Conservation (phyloP, 2,888 invertebrate genomes). For the Cartodere bifasciata region DNA sequence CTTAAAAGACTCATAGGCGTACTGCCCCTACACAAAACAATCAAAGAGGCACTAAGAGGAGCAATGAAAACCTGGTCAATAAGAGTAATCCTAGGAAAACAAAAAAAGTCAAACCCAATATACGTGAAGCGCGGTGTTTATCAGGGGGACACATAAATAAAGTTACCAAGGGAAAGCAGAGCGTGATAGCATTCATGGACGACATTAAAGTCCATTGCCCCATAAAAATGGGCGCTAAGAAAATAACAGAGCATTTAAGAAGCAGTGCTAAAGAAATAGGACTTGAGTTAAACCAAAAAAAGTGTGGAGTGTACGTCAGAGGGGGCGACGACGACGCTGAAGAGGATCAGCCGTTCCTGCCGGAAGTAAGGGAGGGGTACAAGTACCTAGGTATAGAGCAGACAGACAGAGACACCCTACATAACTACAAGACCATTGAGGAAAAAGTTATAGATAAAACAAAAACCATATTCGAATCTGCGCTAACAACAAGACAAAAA, state of each 20-base stretch:
- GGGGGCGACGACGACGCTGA: background rate
- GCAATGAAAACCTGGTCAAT: conserved; percentile 1
- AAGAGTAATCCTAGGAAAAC: background rate
- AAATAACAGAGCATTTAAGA: conserved; percentile 6
- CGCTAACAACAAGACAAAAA: too few species aligned
- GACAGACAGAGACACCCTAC: too few species aligned
- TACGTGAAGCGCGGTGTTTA: conserved; percentile 1
- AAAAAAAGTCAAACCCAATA: background rate
- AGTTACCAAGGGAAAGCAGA: conserved; percentile 3
- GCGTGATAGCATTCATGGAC: conserved; percentile 11
- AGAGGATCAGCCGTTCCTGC: too few species aligned
- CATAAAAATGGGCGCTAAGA: conserved; percentile 6
- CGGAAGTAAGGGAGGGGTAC: too few species aligned
- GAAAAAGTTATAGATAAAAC: too few species aligned
- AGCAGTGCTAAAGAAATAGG: conserved; percentile 7
- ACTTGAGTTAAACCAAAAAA: conserved; percentile 8
- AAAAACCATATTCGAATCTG: too few species aligned
- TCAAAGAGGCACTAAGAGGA: background rate
- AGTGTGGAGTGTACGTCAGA: conserved; percentile 9
- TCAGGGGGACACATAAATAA: conserved; percentile 2
- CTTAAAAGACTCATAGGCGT: conserved; percentile 12
- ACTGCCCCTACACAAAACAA: conserved; percentile 9
- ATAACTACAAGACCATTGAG: too few species aligned
- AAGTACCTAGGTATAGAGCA: too few species aligned
- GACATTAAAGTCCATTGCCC: conserved; percentile 9